Evolutionary conservation across 2,113 vertebrate species (phyloP).

Genomic region (Martes martes): DNA sequence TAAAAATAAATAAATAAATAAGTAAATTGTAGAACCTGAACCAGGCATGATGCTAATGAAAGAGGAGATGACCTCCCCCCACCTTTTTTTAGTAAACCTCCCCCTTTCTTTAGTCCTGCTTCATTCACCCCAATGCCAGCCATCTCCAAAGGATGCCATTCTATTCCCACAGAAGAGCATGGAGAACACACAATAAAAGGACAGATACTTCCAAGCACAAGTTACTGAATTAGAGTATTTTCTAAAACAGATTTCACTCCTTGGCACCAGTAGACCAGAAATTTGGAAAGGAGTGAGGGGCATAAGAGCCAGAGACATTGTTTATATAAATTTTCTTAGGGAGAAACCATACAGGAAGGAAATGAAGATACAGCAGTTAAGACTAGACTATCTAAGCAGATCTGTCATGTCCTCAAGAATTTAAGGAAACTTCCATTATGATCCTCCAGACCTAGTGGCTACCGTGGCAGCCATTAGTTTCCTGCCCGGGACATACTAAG

Average conservation of each 20-base stretch:
- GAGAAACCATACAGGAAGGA: slow-evolving; percentile 51
- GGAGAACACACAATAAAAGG: background rate
- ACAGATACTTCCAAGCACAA: background rate
- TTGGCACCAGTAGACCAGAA: background rate
- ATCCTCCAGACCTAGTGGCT: background rate
- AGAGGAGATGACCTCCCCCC: background rate
- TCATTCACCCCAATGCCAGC: background rate
- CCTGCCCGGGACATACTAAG: background rate
- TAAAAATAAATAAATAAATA: no score
- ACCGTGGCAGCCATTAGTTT: background rate
- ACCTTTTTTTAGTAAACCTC: background rate
- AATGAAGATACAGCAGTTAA: slow-evolving; percentile 18
- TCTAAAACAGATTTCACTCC: background rate
- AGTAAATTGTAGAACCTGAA: background rate
- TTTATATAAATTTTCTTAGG: slow-evolving; percentile 40
- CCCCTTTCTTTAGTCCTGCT: background rate
- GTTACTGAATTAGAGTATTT: background rate
- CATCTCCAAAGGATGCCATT: background rate
- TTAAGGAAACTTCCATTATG: slow-evolving; percentile 10
- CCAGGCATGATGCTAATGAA: background rate
- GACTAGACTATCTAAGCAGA: slow-evolving; percentile 4
- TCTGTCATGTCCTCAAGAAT: slow-evolving; percentile 6
- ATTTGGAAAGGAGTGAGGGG: background rate
- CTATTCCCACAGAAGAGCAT: background rate
- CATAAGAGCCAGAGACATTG: background rate